phyloP scores from a whole-genome alignment of 2,888 invertebrate genomes.

The Dryadula phaetusa region DNA sequence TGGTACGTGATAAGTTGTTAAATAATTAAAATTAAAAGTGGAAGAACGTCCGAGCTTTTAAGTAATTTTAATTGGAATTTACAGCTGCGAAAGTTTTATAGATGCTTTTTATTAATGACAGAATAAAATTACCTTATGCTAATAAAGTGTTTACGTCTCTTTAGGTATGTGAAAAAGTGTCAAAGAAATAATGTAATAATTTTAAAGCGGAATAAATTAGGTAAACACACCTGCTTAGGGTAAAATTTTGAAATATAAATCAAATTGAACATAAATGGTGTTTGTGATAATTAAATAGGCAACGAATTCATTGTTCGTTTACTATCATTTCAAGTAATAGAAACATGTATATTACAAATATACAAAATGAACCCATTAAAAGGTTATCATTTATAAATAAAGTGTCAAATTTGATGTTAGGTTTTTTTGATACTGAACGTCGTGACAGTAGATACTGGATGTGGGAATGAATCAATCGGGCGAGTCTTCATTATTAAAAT shows the following conservation, averaged over 20 bases:
- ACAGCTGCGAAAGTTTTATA: slow-evolving; percentile 33
- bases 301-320: too few species aligned
- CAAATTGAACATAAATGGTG: neutral
- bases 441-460: too few species aligned
- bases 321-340: too few species aligned
- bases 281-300: neutral
- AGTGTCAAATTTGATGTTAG: too few species aligned
- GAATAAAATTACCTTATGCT: slow-evolving; percentile 5
- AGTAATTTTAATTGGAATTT: slow-evolving; percentile 27
- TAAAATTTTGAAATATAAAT: neutral
- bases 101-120: slow-evolving; percentile 25
- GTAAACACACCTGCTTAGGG: slow-evolving; percentile 6
- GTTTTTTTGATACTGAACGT: too few species aligned
- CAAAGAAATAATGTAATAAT: slow-evolving; percentile 15
- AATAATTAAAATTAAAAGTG: slow-evolving; percentile 33
- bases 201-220: slow-evolving; percentile 3
- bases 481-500: too few species aligned
- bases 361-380: too few species aligned
- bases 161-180: neutral
- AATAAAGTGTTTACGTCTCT: slow-evolving; percentile 7
- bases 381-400: too few species aligned
- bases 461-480: neutral
- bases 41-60: slow-evolving; percentile 32
- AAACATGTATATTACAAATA: too few species aligned
- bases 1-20: slow-evolving; percentile 30